These are phyloP conservation scores for Seriola quinqueradiata DNA, from an alignment of 2,113 vertebrate species.

Conservation along the genomic window DNA sequence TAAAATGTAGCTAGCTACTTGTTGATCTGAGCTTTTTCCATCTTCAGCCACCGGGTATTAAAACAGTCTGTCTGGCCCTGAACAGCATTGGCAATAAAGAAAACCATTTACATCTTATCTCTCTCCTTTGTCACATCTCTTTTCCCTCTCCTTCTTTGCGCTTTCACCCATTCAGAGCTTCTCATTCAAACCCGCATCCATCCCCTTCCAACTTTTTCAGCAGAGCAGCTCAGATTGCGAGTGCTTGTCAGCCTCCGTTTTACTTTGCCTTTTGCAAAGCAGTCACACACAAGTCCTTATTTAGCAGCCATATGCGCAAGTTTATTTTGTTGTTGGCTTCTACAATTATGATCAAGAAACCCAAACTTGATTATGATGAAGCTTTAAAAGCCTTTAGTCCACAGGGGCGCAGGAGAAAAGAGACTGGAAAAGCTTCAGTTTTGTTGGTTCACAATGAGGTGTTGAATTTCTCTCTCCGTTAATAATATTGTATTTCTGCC, in stretches of 20 bases:
- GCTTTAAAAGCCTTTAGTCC: conserved; percentile 4
- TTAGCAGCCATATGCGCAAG: neutral
- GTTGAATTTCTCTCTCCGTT: conserved; percentile 7
- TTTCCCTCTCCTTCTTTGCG: conserved; percentile 10
- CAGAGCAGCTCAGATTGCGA: conserved; percentile 39
- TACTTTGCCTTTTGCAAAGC: conserved; percentile 4
- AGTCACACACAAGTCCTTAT: neutral
- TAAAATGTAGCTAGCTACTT: neutral
- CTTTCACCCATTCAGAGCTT: conserved; percentile 34
- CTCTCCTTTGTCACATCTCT: conserved; percentile 8
- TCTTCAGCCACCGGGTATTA: neutral
- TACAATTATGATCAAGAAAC: neutral
- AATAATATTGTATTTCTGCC: neutral
- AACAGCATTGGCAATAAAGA: conserved; percentile 8
- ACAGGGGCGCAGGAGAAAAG: neutral
- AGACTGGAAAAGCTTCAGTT: neutral
- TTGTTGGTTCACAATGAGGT: neutral
- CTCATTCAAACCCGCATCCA: conserved; percentile 30
- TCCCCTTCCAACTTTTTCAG: conserved; percentile 7
- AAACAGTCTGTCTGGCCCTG: neutral
- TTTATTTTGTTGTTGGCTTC: neutral
- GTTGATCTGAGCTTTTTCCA: neutral
- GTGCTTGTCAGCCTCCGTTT: neutral
- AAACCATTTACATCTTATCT: conserved; percentile 11
- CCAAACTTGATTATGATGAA: neutral